Evolutionary conservation across 23 tunicate genomes (phyloP).

Genomic region (Aplidium turbinatum): DNA sequence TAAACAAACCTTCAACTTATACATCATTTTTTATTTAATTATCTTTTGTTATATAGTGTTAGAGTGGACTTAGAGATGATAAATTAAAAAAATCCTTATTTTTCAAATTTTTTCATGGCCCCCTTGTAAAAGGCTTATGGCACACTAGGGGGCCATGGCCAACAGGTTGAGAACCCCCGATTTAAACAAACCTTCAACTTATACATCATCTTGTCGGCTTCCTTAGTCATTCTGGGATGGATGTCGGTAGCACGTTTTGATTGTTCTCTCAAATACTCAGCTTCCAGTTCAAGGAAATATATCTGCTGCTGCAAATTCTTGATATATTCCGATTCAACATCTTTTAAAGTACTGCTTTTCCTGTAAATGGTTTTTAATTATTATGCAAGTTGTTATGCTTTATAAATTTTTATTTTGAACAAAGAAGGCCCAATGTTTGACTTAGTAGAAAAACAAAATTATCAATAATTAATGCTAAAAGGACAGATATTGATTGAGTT

Average conservation of each 20-base stretch:
- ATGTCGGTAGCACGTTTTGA: conserved; percentile 89
- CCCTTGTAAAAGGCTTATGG: too few species aligned
- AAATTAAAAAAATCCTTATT: too few species aligned
- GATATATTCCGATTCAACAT: conserved; percentile 91
- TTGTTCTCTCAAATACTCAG: conserved; percentile 78
- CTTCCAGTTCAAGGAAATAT: conserved; percentile 84
- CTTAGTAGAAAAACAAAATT: background rate
- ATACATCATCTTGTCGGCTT: conserved; percentile 87
- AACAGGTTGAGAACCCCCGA: too few species aligned
- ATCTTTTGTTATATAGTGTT: too few species aligned
- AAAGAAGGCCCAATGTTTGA: background rate
- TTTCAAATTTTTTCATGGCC: too few species aligned
- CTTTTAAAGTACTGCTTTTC: conserved; percentile 89
- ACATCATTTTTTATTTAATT: conserved; percentile 91
- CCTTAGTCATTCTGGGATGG: conserved; percentile 77
- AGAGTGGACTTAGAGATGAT: too few species aligned
- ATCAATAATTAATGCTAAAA: too few species aligned
- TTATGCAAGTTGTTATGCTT: too few species aligned
- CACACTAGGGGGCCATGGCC: too few species aligned
- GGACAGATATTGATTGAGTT: too few species aligned
- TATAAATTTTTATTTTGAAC: too few species aligned
- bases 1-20: conserved; percentile 58
- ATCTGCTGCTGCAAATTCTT: conserved; percentile 89
- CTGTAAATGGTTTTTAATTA: conserved; percentile 41
- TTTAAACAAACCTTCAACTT: conserved; percentile 82